Evolutionary conservation across 2,888 invertebrate genomes (phyloP).

Genomic region (Perizoma flavofasciatum): DNA sequence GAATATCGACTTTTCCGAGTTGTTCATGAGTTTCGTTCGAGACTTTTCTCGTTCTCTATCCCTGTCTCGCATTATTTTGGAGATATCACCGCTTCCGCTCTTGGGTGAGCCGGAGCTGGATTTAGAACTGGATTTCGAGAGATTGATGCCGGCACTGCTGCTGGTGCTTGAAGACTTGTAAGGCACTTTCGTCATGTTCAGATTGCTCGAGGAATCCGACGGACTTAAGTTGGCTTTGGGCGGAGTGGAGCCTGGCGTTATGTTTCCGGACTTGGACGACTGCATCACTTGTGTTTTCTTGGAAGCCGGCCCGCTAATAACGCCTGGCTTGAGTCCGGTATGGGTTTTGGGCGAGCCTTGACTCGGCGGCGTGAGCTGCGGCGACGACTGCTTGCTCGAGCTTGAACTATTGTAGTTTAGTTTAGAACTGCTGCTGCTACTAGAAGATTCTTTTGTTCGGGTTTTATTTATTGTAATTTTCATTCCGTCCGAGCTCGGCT

Average conservation of each 20-base stretch:
- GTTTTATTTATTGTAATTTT: constrained; percentile 97
- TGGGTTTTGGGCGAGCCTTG: constrained; percentile 91
- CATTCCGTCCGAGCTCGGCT: constrained; percentile 94
- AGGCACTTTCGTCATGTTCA: constrained; percentile 73
- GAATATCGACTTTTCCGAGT: constrained; percentile 86
- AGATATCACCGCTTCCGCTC: constrained; percentile 82
- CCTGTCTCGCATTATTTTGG: constrained; percentile 83
- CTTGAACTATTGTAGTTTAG: constrained; percentile 73
- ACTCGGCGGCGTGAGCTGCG: constrained; percentile 76
- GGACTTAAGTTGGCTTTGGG: constrained; percentile 73
- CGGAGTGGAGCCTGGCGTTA: constrained; percentile 70
- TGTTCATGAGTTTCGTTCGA: constrained; percentile 83
- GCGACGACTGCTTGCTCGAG: constrained; percentile 75
- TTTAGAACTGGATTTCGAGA: constrained; percentile 77
- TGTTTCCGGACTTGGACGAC: constrained; percentile 71
- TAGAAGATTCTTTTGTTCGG: constrained; percentile 87
- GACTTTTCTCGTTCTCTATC: constrained; percentile 85
- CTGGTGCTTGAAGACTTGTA: constrained; percentile 74
- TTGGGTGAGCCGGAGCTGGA: constrained; percentile 85
- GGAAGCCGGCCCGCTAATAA: constrained; percentile 93
- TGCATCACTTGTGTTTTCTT: constrained; percentile 89
- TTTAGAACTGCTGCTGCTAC: constrained; percentile 70
- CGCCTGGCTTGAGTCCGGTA: constrained; percentile 93
- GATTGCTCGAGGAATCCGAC: constrained; percentile 63
- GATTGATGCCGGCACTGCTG: constrained; percentile 71